Percentiles rank a stretch among this genome's conserved stretches.
Evolutionary conservation across 2,888 invertebrate species (phyloP).

Genomic region (Drosophila nigricruria): DNA sequence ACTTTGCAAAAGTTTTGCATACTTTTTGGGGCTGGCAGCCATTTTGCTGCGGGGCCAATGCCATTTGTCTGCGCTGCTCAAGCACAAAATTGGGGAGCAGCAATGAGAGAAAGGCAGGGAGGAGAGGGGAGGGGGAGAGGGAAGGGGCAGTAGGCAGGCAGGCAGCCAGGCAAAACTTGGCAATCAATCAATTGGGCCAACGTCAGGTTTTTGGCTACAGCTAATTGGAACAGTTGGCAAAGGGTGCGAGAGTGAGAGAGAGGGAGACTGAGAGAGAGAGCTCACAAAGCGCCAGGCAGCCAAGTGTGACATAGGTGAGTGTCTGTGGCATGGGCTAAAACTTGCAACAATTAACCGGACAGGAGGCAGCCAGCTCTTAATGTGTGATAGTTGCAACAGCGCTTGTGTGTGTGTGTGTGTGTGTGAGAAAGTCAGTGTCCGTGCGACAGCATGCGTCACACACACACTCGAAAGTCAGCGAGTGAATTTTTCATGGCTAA

Average conservation of each 20-base stretch:
- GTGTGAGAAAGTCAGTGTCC: background rate
- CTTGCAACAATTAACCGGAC: constrained; percentile 42
- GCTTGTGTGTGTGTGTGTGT: background rate
- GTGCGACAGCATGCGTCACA: constrained; percentile 8
- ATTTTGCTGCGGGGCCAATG: constrained; percentile 40
- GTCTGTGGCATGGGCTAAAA: constrained; percentile 7
- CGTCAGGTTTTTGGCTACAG: constrained; percentile 41
- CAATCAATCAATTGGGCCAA: constrained; percentile 74
- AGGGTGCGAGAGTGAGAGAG: background rate
- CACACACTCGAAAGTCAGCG: constrained; percentile 35
- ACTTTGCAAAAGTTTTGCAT: constrained; percentile 75
- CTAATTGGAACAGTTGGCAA: constrained; percentile 58
- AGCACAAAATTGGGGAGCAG: constrained; percentile 54
- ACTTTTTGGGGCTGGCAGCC: constrained; percentile 57
- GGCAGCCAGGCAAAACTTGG: constrained; percentile 58
- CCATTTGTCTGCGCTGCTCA: constrained; percentile 67
- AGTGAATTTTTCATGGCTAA: constrained; percentile 75
- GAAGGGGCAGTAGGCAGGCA: background rate
- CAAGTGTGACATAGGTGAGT: constrained; percentile 11
- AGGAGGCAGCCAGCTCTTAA: constrained; percentile 13
- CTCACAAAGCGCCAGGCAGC: constrained; percentile 3
- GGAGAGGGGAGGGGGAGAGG: background rate
- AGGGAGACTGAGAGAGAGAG: background rate
- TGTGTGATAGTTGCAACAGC: background rate
- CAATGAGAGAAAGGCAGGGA: background rate